phyloP scores from a whole-genome alignment of 2,797 vertebrate species.

The Pipistrellus pygmaeus region DNA sequence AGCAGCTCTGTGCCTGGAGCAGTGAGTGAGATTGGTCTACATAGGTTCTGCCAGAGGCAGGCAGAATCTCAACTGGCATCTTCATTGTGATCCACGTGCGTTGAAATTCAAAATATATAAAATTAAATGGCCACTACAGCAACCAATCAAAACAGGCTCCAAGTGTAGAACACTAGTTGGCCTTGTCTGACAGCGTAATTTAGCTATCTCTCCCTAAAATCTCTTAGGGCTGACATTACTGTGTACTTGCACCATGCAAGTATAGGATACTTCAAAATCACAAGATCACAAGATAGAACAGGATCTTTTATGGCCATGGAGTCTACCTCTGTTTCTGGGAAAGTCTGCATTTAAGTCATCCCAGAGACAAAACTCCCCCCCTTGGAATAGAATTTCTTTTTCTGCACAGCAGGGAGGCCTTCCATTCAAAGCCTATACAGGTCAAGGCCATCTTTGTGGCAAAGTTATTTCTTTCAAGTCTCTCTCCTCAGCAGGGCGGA shows the following conservation, averaged over 20 bases:
- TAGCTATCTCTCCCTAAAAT: not conserved
- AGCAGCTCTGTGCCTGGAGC: not conserved
- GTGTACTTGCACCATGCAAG: not conserved
- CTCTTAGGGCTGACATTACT: not conserved
- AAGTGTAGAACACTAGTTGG: not conserved
- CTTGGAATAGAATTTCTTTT: slow-evolving; percentile 46
- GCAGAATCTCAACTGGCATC: not conserved
- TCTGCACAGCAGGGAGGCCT: slow-evolving; percentile 1
- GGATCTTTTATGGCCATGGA: not conserved
- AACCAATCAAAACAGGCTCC: not conserved
- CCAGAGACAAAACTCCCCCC: slow-evolving; percentile 24
- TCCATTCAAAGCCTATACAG: slow-evolving; percentile 46
- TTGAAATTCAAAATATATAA: not conserved
- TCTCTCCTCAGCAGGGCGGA: not conserved
- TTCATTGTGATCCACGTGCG: not conserved
- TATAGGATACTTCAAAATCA: not conserved
- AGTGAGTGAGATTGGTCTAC: not conserved
- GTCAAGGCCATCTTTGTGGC: slow-evolving; percentile 47
- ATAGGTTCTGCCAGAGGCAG: not conserved
- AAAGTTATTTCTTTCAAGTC: not conserved
- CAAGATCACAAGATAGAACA: not conserved
- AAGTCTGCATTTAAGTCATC: not conserved
- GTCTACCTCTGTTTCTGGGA: slow-evolving; percentile 41
- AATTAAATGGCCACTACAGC: not conserved
- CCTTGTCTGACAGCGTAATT: not conserved